Conservation (phyloP, 1,140 invertebrate genomes). For the Heliconius himera region DNA sequence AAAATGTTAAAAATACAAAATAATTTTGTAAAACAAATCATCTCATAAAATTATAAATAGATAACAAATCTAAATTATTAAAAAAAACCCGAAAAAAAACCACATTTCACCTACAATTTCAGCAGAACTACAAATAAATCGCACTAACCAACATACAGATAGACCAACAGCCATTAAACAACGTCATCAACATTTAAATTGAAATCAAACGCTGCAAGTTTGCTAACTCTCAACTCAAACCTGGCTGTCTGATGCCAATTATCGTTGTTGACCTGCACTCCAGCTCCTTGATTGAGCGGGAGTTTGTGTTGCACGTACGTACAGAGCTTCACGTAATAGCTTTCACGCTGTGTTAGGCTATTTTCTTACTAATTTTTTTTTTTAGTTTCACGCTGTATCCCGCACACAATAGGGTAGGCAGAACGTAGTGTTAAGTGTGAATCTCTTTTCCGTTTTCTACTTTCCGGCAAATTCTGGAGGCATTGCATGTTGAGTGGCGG, state of each 20-base stretch:
- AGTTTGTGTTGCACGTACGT: constrained; percentile 37
- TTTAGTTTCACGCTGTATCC: no score
- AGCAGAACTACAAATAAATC: not conserved
- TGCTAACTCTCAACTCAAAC: constrained; percentile 46
- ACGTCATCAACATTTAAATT: constrained; percentile 34
- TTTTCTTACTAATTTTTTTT: no score
- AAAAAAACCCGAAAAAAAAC: not conserved
- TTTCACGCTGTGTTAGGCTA: not conserved
- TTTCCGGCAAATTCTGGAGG: no score
- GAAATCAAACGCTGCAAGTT: constrained; percentile 46
- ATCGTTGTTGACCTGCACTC: constrained; percentile 51
- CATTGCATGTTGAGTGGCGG: no score
- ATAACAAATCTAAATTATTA: no score
- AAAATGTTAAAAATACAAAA: no score
- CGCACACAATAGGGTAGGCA: no score
- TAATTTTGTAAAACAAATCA: no score
- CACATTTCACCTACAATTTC: not conserved
- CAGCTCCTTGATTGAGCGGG: constrained; percentile 47
- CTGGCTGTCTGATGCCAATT: constrained; percentile 49
- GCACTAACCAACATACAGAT: not conserved
- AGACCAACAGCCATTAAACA: not conserved
- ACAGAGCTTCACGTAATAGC: not conserved
- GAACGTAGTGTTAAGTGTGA: no score
- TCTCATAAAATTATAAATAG: no score
- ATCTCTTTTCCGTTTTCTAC: no score